Percentiles rank a stretch among this genome's conserved stretches.
phyloP scores from a whole-genome alignment of 2,113 vertebrate genomes.

The Podiceps cristatus region DNA sequence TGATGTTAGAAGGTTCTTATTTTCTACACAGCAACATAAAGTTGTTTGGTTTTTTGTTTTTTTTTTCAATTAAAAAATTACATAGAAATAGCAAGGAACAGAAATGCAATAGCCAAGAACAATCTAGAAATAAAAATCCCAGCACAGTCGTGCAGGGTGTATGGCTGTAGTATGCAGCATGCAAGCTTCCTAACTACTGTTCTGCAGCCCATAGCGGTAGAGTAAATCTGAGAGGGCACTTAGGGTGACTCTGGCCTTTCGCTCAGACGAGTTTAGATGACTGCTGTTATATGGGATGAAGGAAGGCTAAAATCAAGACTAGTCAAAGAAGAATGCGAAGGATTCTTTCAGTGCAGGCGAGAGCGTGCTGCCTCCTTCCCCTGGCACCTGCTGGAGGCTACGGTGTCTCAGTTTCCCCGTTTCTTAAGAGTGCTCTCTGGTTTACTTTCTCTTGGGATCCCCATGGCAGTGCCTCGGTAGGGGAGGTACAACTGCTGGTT shows the following conservation, averaged over 20 bases:
- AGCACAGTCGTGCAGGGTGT: neutral
- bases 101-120: neutral
- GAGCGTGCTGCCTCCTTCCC: neutral
- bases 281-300: neutral
- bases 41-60: neutral
- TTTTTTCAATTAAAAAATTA: neutral
- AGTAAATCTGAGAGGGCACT: neutral
- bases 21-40: neutral
- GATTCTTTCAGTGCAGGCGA: neutral
- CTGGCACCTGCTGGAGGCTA: constrained; percentile 9
- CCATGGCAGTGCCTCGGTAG: neutral
- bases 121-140: neutral
- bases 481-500: neutral
- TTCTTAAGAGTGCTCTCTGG: neutral
- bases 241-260: constrained; percentile 16
- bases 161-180: neutral
- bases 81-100: neutral
- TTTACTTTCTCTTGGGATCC: neutral
- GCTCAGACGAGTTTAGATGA: neutral
- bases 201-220: neutral
- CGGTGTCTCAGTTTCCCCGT: neutral
- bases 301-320: neutral
- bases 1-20: neutral
- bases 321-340: constrained; percentile 38
- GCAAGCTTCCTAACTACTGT: neutral